Conservation (phyloP, 2,113 vertebrate species). For the Poecilia latipinna region DNA sequence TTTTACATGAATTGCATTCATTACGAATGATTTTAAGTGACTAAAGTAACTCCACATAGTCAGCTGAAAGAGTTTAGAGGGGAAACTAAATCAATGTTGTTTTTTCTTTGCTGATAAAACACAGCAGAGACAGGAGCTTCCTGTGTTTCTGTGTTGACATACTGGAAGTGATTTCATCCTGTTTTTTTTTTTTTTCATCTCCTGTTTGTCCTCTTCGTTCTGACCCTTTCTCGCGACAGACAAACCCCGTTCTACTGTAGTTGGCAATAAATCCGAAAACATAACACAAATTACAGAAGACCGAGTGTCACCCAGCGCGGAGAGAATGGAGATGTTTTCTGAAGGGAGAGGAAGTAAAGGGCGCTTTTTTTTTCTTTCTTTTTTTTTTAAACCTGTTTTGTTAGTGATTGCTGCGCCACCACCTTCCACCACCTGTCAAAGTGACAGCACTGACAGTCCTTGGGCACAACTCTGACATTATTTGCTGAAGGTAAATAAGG, state of each 20-base stretch:
- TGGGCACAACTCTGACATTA: slow-evolving; percentile 64
- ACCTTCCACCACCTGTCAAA: slow-evolving; percentile 67
- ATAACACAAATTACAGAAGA: slow-evolving; percentile 49
- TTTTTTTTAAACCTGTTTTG: slow-evolving; percentile 52
- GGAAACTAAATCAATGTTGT: slow-evolving; percentile 8
- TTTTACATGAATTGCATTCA: no score
- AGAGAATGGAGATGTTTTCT: slow-evolving; percentile 45
- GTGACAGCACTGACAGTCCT: slow-evolving; percentile 60
- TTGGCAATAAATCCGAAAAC: slow-evolving; percentile 30
- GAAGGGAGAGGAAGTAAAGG: slow-evolving; percentile 38
- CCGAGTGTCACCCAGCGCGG: slow-evolving; percentile 27
- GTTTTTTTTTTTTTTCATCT: slow-evolving; percentile 16
- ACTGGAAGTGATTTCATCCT: slow-evolving; percentile 44
- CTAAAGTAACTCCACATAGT: neutral
- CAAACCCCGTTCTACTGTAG: slow-evolving; percentile 36
- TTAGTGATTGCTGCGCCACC: slow-evolving; percentile 53
- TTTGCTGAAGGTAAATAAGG: slow-evolving; percentile 65
- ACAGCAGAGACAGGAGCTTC: slow-evolving; percentile 31
- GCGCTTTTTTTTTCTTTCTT: slow-evolving; percentile 48
- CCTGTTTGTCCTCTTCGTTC: slow-evolving; percentile 47
- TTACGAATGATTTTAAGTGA: neutral
- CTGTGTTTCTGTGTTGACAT: slow-evolving; percentile 38
- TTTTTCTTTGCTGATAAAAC: slow-evolving; percentile 13
- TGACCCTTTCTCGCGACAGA: slow-evolving; percentile 48
- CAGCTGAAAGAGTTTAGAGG: slow-evolving; percentile 19